Evolutionary conservation across 2,113 vertebrate species (phyloP).

Genomic region (Cyprinodon variegatus): DNA sequence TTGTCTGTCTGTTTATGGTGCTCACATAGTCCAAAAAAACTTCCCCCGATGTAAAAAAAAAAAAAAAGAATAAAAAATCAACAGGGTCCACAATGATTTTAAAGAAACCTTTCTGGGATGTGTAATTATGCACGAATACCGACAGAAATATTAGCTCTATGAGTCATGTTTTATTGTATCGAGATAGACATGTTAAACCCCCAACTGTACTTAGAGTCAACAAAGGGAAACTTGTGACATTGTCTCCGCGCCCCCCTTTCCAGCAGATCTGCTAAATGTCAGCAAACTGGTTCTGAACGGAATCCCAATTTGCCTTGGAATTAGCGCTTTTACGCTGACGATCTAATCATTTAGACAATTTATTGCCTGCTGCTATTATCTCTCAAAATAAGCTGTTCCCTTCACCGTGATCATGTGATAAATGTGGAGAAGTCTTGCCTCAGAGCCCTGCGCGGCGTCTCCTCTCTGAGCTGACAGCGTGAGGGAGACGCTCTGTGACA

Average conservation of each 20-base stretch:
- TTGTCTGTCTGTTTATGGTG: not conserved
- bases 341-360: conserved; percentile 83
- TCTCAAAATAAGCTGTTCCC: conserved; percentile 71
- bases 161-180: conserved; percentile 71
- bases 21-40: conserved; percentile 17
- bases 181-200: conserved; percentile 70
- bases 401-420: conserved; percentile 70
- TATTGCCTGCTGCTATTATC: conserved; percentile 75
- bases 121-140: conserved; percentile 61
- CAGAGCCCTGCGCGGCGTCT: conserved; percentile 64
- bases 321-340: conserved; percentile 74
- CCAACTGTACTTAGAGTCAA: conserved; percentile 80
- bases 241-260: conserved; percentile 52
- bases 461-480: conserved; percentile 52
- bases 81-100: conserved; percentile 56
- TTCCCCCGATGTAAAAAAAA: conserved; percentile 31
- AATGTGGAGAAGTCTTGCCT: conserved; percentile 72
- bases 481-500: conserved; percentile 61
- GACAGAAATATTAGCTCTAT: conserved; percentile 61
- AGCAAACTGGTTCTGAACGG: conserved; percentile 82
- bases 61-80: conserved; percentile 1
- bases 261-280: conserved; percentile 84
- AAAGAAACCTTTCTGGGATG: conserved; percentile 56
- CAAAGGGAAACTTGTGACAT: conserved; percentile 74
- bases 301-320: conserved; percentile 83